A percentile compares a stretch with the other conserved stretches of the same genome.
Conservation (phyloP, 92 coral and sea anemone genomes). For the Parazoanthus swiftii region DNA sequence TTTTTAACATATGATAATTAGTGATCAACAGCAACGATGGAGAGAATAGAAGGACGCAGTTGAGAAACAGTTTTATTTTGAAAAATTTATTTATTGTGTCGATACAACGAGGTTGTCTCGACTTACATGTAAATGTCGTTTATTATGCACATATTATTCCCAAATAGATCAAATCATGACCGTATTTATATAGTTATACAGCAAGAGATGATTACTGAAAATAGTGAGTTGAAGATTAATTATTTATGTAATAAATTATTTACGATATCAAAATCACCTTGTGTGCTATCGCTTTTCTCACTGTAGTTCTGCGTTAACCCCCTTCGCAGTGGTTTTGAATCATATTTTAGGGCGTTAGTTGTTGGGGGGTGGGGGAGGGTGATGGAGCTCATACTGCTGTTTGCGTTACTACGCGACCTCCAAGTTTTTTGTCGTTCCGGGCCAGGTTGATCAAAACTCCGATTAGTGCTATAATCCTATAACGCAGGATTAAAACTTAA, state of each 20-base stretch:
- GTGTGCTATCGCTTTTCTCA: no score
- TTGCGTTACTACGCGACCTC: no score
- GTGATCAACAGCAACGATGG: neutral
- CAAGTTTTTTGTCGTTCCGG: no score
- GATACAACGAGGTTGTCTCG: neutral
- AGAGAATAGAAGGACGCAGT: neutral
- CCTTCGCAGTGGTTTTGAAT: neutral
- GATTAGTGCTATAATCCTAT: no score
- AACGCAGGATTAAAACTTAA: no score
- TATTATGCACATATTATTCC: neutral
- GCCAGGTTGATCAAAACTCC: no score
- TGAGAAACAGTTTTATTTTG: neutral
- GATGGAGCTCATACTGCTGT: no score
- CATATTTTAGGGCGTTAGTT: neutral
- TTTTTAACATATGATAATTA: no score
- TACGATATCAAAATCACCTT: neutral
- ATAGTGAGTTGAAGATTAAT: slow-evolving; percentile 9
- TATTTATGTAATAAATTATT: slow-evolving; percentile 42
- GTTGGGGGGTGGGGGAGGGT: no score
- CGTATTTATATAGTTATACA: slow-evolving; percentile 7
- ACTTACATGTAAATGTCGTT: neutral
- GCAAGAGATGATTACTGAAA: neutral
- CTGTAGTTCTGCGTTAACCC: neutral
- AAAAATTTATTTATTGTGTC: neutral
- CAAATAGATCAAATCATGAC: neutral